Evolutionary conservation across 2,888 invertebrate genomes (phyloP).

Genomic region (Amphipyra berbera): DNA sequence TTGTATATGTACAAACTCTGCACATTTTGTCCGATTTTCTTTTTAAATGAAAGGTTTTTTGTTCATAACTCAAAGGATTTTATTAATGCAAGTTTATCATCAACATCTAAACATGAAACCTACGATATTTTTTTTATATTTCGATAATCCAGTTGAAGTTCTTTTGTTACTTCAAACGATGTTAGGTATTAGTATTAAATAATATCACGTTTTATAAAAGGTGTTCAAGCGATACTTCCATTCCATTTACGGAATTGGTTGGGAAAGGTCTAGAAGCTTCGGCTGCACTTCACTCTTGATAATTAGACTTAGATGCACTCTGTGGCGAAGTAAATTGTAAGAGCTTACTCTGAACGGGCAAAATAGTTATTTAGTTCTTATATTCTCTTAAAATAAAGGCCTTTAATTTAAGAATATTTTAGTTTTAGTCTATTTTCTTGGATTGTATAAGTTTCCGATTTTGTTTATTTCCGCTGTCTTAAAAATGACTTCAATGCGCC

Average conservation of each 20-base stretch:
- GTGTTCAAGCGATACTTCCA: constrained; percentile 6
- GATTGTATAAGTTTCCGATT: not conserved
- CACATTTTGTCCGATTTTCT: no score
- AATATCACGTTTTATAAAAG: constrained; percentile 4
- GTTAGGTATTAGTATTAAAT: no score
- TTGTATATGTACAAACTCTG: no score
- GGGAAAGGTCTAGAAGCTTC: constrained; percentile 18
- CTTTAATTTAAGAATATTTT: not conserved
- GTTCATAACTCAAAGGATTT: no score
- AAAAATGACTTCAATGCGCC: constrained; percentile 32
- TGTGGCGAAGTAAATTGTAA: constrained; percentile 7
- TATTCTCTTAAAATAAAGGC: not conserved
- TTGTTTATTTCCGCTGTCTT: not conserved
- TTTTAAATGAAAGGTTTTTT: no score
- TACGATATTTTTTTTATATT: no score
- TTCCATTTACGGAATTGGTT: constrained; percentile 26
- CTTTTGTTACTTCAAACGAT: no score
- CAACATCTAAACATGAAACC: no score
- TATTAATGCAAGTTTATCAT: no score
- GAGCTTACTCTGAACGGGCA: constrained; percentile 5
- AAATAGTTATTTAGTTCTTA: constrained; percentile 2
- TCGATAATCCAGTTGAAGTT: no score
- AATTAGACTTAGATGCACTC: constrained; percentile 27
- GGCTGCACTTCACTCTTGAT: constrained; percentile 19
- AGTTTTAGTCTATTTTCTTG: constrained; percentile 6